A percentile compares a stretch with the other conserved stretches of the same genome.
phyloP scores from a whole-genome alignment of 1,140 invertebrate genomes.

The Lasaia peninsularis region DNA sequence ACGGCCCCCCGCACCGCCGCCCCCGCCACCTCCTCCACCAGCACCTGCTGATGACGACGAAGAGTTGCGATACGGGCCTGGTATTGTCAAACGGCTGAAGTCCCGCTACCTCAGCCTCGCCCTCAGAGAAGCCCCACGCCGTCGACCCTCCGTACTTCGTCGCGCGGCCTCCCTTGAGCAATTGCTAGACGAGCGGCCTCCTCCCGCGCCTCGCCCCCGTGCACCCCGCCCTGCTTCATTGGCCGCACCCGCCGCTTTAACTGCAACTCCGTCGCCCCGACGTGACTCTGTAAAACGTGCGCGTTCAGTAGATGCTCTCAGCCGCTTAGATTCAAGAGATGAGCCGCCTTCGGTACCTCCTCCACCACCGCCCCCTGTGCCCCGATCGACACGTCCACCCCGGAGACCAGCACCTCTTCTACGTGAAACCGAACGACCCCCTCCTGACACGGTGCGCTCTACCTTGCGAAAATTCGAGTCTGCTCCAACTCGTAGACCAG shows the following conservation, averaged over 20 bases:
- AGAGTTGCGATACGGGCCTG: conserved; percentile 93
- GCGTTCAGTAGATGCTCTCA: conserved; percentile 88
- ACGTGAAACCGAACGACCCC: conserved; percentile 88
- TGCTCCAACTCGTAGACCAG: conserved; percentile 77
- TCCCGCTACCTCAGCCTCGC: conserved; percentile 90
- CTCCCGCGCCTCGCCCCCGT: conserved; percentile 41
- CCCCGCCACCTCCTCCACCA: conserved; percentile 39
- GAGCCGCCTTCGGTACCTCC: conserved; percentile 41
- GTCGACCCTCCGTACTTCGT: conserved; percentile 82
- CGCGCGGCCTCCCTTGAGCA: conserved; percentile 92
- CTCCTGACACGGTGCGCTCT: conserved; percentile 90
- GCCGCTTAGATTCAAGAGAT: conserved; percentile 78
- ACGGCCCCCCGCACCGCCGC: conserved; percentile 28
- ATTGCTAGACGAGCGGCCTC: conserved; percentile 82
- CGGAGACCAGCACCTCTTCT: conserved; percentile 83
- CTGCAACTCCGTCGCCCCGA: conserved; percentile 55
- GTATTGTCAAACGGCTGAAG: conserved; percentile 91
- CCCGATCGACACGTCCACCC: conserved; percentile 74
- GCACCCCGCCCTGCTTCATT: conserved; percentile 59
- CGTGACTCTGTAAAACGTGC: conserved; percentile 88
- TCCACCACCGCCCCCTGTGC: conserved; percentile 79
- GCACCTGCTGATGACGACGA: conserved; percentile 79
- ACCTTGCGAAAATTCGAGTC: conserved; percentile 90
- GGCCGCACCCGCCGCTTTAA: conserved; percentile 65
- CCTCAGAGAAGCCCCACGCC: conserved; percentile 81